phyloP scores from a whole-genome alignment of 2,888 invertebrate genomes.

The Elegia similella region DNA sequence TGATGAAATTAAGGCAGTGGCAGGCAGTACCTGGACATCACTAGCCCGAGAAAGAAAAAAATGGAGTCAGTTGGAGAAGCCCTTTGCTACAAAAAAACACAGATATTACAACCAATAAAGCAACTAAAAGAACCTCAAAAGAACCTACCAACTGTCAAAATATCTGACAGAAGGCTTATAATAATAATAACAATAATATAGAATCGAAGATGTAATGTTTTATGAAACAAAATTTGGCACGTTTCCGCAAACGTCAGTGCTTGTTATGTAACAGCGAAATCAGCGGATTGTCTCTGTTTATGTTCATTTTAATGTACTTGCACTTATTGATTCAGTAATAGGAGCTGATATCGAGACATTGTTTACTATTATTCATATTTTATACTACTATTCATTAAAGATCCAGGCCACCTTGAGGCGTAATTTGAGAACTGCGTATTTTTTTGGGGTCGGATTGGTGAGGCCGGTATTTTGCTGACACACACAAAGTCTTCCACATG shows the following conservation, averaged over 20 bases:
- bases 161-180: too few relatives aligned
- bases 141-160: too few relatives aligned
- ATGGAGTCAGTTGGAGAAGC: too few relatives aligned
- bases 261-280: conserved; percentile 25
- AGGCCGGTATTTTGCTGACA: not conserved
- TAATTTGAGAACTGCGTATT: conserved; percentile 28
- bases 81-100: too few relatives aligned
- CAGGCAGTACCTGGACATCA: too few relatives aligned
- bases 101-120: too few relatives aligned
- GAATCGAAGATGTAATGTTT: not conserved
- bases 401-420: conserved; percentile 28
- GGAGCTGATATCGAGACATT: conserved; percentile 31
- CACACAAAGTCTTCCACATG: not conserved
- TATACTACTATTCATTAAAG: not conserved
- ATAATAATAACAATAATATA: not conserved
- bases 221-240: conserved; percentile 19
- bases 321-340: conserved; percentile 34
- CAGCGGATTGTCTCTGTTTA: conserved; percentile 23
- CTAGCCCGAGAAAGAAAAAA: too few relatives aligned
- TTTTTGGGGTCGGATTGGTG: conserved; percentile 18
- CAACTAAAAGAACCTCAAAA: too few relatives aligned
- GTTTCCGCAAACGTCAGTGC: conserved; percentile 19
- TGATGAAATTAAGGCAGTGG: too few relatives aligned
- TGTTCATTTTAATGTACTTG: conserved; percentile 20
- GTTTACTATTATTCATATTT: conserved; percentile 31